Percentiles rank a stretch among this genome's conserved stretches.
phyloP scores from a whole-genome alignment of 23 tunicate genomes.

The Corella eumyota region DNA sequence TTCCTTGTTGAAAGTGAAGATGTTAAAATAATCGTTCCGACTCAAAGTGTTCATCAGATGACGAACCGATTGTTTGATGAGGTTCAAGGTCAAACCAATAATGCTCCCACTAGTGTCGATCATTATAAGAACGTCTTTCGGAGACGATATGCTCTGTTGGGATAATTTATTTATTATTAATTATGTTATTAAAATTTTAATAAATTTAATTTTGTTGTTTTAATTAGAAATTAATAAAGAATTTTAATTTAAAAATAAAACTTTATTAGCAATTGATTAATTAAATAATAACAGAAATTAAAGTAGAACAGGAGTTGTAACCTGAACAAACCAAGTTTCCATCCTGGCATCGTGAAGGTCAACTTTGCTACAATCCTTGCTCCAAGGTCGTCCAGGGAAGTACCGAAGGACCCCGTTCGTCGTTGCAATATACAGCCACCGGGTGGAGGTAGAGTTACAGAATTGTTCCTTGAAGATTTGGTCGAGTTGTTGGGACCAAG shows the following conservation, averaged over 20 bases:
- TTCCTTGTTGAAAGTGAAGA: conserved; percentile 51
- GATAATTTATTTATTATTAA: no score
- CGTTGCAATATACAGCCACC: conserved; percentile 65
- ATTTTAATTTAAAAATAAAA: not conserved
- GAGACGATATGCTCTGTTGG: conserved; percentile 69
- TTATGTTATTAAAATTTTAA: no score
- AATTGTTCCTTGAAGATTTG: conserved; percentile 3
- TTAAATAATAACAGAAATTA: not conserved
- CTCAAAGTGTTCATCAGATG: conserved; percentile 53
- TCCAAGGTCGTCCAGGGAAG: conserved; percentile 56
- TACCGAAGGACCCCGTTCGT: conserved; percentile 52
- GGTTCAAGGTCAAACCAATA: conserved; percentile 43
- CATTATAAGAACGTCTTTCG: conserved; percentile 58
- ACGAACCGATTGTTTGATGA: conserved; percentile 23
- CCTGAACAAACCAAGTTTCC: conserved; percentile 63
- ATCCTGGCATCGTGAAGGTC: conserved; percentile 39
- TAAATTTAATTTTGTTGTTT: no score
- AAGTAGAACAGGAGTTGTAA: not conserved
- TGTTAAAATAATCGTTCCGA: conserved; percentile 61
- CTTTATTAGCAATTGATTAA: not conserved
- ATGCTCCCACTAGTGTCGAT: conserved; percentile 80
- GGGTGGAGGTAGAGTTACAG: conserved; percentile 11
- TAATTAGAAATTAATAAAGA: not conserved
- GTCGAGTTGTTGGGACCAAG: conserved; percentile 38
- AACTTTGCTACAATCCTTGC: conserved; percentile 1